These are phyloP conservation scores for Hippocampus abdominalis DNA, from an alignment of 2,113 vertebrate species.

Conservation along the genomic window DNA sequence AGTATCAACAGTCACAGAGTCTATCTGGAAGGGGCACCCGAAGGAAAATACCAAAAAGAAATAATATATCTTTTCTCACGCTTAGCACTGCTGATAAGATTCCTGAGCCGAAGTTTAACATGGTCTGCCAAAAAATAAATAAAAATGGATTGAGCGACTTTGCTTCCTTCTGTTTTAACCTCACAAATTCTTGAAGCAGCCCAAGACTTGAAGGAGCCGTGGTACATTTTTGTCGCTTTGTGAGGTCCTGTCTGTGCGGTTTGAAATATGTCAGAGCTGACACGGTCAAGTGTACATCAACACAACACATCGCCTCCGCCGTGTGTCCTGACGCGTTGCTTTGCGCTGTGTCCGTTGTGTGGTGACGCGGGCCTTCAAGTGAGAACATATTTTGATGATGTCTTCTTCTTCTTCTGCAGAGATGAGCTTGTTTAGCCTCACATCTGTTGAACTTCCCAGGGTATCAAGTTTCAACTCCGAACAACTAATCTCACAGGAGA, in stretches of 20 bases:
- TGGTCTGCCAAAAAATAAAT: slow-evolving; percentile 50
- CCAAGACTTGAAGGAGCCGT: slow-evolving; percentile 27
- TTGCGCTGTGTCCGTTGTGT: background rate
- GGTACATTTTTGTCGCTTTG: slow-evolving; percentile 33
- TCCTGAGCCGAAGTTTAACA: slow-evolving; percentile 49
- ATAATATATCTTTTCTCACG: slow-evolving; percentile 67
- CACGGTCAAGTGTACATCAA: slow-evolving; percentile 4
- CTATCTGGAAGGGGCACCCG: slow-evolving; percentile 38
- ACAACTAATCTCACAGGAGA: slow-evolving; percentile 66
- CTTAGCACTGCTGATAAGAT: slow-evolving; percentile 69
- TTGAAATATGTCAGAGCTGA: slow-evolving; percentile 17
- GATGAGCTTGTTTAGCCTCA: slow-evolving; percentile 61
- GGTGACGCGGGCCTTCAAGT: slow-evolving; percentile 34
- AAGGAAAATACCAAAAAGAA: slow-evolving; percentile 51
- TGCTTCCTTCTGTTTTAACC: slow-evolving; percentile 51
- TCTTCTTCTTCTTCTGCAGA: slow-evolving; percentile 40
- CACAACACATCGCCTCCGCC: background rate
- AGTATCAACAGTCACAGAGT: slow-evolving; percentile 49
- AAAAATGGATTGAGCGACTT: slow-evolving; percentile 59
- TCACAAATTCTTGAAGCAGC: slow-evolving; percentile 41
- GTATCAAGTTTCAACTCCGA: slow-evolving; percentile 64
- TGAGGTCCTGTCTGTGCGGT: slow-evolving; percentile 45
- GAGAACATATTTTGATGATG: slow-evolving; percentile 58
- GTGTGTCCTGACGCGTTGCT: background rate
- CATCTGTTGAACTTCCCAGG: slow-evolving; percentile 75